These are phyloP conservation scores for Anomalospiza imberbis DNA, from an alignment of 2,797 vertebrate species.

Conservation along the genomic window DNA sequence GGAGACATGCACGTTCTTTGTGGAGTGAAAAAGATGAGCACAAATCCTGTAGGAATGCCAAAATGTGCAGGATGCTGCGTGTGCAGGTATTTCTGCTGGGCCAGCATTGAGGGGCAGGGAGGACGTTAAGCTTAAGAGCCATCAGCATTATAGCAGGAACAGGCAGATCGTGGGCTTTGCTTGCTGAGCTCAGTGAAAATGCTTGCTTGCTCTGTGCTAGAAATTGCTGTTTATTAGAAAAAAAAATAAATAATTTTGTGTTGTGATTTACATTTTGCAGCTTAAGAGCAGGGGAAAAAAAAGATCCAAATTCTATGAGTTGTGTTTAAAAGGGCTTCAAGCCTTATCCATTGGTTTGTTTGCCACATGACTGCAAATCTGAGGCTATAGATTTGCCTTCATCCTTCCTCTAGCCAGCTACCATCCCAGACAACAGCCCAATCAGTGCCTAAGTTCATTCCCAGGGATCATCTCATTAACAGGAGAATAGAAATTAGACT, in stretches of 20 bases:
- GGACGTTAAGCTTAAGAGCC: slow-evolving; percentile 15
- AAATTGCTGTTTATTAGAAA: slow-evolving; percentile 65
- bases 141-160: slow-evolving; percentile 52
- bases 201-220: not conserved
- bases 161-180: slow-evolving; percentile 23
- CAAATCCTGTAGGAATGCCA: not conserved
- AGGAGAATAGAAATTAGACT: not conserved
- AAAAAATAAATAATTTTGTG: slow-evolving; percentile 38
- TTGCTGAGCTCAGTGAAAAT: slow-evolving; percentile 58
- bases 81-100: slow-evolving; percentile 62
- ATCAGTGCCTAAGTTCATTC: not conserved
- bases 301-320: not conserved
- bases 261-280: slow-evolving; percentile 44
- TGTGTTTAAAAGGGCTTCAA: not conserved
- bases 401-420: not conserved
- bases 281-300: not conserved
- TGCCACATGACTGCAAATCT: not conserved
- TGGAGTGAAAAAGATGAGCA: slow-evolving; percentile 27
- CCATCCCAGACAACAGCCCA: not conserved
- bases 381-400: not conserved
- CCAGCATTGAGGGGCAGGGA: slow-evolving; percentile 41
- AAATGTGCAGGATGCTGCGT: slow-evolving; percentile 42
- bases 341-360: not conserved
- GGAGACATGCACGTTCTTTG: not conserved
- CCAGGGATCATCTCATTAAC: not conserved